phyloP scores from a whole-genome alignment of 2,888 invertebrate genomes.

The Pterostichus madidus region DNA sequence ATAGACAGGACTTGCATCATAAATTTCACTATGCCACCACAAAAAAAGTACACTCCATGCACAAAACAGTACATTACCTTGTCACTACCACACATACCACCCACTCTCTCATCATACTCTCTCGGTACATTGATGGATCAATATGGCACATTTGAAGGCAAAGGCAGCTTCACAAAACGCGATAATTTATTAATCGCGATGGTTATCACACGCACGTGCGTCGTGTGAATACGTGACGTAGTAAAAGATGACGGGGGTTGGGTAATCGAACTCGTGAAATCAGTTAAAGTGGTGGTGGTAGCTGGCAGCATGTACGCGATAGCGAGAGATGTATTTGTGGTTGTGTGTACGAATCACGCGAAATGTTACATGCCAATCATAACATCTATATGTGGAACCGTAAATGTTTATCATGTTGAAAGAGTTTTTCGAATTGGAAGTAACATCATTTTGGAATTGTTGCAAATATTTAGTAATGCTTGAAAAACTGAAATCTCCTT shows the following conservation, averaged over 20 bases:
- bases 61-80: too few relatives aligned
- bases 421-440: too few relatives aligned
- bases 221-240: constrained; percentile 21
- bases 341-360: constrained; percentile 1
- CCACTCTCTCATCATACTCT: neutral
- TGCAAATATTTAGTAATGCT: too few relatives aligned
- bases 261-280: neutral
- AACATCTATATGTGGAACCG: neutral
- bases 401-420: too few relatives aligned
- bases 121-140: constrained; percentile 1
- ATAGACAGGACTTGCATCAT: too few relatives aligned
- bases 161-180: neutral
- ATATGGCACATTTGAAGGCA: neutral
- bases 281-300: neutral
- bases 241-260: neutral
- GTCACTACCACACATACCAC: neutral
- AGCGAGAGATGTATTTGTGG: neutral
- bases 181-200: constrained; percentile 41
- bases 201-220: constrained; percentile 25
- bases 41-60: too few relatives aligned
- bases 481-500: too few relatives aligned
- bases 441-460: too few relatives aligned
- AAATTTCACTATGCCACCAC: too few relatives aligned
- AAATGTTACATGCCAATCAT: neutral
- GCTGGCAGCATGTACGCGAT: neutral